Percentiles rank a stretch among this genome's conserved stretches.
Conservation (phyloP, 2,113 vertebrate species). For the Gulo gulo region DNA sequence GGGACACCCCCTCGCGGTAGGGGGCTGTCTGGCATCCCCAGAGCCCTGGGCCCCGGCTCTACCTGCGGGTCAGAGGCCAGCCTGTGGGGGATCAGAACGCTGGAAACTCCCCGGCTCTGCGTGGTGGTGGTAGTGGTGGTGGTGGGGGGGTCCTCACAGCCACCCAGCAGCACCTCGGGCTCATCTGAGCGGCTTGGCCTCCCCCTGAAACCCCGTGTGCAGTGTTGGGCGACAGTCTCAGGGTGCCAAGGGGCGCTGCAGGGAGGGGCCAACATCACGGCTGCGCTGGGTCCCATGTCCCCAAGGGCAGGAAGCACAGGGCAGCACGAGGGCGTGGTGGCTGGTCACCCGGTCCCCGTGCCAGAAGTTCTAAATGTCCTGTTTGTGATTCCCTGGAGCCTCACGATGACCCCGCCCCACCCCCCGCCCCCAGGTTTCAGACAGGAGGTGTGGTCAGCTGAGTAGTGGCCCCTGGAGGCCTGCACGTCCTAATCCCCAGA, state of each 20-base stretch:
- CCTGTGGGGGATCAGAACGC: neutral
- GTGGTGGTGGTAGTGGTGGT: too few relatives aligned
- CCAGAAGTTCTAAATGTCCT: too few relatives aligned
- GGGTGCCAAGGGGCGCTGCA: neutral
- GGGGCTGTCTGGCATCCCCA: too few relatives aligned
- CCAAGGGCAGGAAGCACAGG: neutral
- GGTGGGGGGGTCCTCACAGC: neutral
- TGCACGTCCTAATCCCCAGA: neutral
- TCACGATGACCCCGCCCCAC: neutral
- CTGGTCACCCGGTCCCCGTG: neutral
- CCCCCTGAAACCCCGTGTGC: neutral
- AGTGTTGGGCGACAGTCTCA: neutral
- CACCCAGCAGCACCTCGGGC: neutral
- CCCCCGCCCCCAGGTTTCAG: neutral
- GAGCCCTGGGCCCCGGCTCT: neutral
- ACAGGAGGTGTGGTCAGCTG: neutral
- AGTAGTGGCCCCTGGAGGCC: neutral
- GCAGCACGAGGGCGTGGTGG: neutral
- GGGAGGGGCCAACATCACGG: neutral
- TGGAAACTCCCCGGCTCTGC: neutral
- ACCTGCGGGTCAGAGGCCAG: neutral
- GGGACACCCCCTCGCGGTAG: rapidly evolving
- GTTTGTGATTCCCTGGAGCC: neutral
- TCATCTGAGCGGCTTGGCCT: rapidly evolving
- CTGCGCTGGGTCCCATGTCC: neutral